These are phyloP conservation scores for Tamandua tetradactyla DNA, from an alignment of 2,797 vertebrate species.

Conservation along the genomic window DNA sequence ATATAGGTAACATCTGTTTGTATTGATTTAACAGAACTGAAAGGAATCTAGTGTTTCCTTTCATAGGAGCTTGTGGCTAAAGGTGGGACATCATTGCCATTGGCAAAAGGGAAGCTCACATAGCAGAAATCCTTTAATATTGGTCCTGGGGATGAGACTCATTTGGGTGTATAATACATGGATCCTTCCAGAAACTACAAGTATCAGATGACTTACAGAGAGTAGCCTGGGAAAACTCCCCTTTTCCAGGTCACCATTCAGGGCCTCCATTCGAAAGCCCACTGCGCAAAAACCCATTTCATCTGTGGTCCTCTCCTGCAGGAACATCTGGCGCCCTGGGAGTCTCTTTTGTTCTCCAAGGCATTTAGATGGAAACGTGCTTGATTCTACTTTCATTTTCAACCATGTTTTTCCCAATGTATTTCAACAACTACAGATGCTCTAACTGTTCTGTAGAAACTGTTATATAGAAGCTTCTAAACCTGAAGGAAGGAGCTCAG, in stretches of 20 bases:
- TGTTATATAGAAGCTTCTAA: not conserved
- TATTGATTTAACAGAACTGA: not conserved
- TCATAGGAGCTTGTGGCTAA: not conserved
- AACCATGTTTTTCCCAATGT: not conserved
- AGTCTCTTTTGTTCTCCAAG: slow-evolving; percentile 14
- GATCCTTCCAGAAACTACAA: not conserved
- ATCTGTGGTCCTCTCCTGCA: slow-evolving; percentile 47
- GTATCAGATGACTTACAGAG: not conserved
- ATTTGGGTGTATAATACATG: not conserved
- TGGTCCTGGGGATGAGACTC: not conserved
- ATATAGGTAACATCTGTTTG: slow-evolving; percentile 16
- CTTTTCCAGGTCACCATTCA: not conserved
- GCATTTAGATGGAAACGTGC: slow-evolving; percentile 3
- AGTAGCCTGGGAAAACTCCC: not conserved
- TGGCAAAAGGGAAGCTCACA: not conserved
- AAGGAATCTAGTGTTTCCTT: not conserved
- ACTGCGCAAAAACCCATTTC: slow-evolving; percentile 36
- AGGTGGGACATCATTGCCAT: not conserved
- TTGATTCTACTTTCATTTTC: not conserved
- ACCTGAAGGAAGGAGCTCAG: not conserved
- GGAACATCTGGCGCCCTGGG: slow-evolving; percentile 46
- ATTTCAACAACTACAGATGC: not conserved
- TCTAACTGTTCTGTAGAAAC: not conserved
- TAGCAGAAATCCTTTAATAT: not conserved
- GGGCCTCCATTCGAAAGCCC: slow-evolving; percentile 52